phyloP scores from a whole-genome alignment of 2,797 vertebrate genomes.

The Lophius americanus region DNA sequence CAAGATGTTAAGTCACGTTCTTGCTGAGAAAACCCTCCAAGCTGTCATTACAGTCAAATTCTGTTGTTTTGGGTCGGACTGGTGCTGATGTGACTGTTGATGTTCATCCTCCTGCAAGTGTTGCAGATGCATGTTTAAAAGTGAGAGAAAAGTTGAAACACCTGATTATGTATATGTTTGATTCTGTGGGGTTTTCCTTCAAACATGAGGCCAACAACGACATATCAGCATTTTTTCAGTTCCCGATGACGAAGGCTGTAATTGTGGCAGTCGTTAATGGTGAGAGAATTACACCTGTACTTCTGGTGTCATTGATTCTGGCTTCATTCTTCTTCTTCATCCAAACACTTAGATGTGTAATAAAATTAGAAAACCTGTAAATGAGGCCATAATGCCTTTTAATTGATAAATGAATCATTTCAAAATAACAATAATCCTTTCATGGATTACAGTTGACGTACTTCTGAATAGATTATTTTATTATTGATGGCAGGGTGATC shows the following conservation, averaged over 20 bases:
- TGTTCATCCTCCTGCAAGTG: slow-evolving; percentile 2
- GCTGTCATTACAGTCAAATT: slow-evolving; percentile 40
- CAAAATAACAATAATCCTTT: slow-evolving; percentile 14
- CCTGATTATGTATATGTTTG: neutral
- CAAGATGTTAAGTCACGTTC: slow-evolving; percentile 32
- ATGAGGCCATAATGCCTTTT: neutral
- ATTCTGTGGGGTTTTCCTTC: neutral
- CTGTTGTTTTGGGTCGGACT: slow-evolving; percentile 46
- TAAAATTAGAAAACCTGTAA: neutral
- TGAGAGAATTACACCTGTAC: neutral
- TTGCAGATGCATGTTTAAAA: neutral
- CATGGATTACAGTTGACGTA: neutral
- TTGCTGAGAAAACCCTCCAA: slow-evolving; percentile 10
- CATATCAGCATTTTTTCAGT: neutral
- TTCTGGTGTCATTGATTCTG: neutral
- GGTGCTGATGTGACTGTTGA: neutral
- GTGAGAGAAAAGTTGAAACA: neutral
- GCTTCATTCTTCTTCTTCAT: slow-evolving; percentile 13
- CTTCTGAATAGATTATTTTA: slow-evolving; percentile 14
- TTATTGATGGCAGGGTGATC: slow-evolving; percentile 5
- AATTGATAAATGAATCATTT: slow-evolving; percentile 10
- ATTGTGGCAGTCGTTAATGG: neutral
- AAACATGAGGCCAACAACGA: neutral
- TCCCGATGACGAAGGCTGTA: neutral
- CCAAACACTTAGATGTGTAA: neutral